Percentiles rank a stretch among this genome's conserved stretches.
phyloP scores from a whole-genome alignment of 2,113 vertebrate genomes.

The Mus pahari region DNA sequence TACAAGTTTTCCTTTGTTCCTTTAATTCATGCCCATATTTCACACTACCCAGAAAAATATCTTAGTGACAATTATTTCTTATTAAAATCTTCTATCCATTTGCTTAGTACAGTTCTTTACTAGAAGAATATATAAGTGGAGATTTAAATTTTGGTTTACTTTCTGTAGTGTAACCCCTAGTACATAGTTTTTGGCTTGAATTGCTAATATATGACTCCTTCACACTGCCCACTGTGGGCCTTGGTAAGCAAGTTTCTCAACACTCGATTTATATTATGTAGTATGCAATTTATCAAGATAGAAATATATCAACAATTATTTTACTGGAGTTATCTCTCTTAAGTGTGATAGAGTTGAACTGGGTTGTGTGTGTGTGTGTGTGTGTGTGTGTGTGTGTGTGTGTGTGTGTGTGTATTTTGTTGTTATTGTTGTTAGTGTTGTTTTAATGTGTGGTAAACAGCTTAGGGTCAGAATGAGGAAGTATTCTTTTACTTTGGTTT shows the following conservation, averaged over 20 bases:
- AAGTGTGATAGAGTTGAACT: not conserved
- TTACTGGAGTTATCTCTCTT: not conserved
- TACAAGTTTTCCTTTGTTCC: not conserved
- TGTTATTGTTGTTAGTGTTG: too few relatives aligned
- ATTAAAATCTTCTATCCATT: not conserved
- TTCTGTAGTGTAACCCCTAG: not conserved
- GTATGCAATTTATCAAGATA: not conserved
- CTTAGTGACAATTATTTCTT: conserved; percentile 20
- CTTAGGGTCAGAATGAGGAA: not conserved
- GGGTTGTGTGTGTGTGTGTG: not conserved
- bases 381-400: too few relatives aligned
- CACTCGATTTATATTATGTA: not conserved
- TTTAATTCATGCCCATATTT: conserved; percentile 18
- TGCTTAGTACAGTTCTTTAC: not conserved
- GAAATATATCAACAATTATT: not conserved
- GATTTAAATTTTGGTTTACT: not conserved
- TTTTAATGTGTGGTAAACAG: not conserved
- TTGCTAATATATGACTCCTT: not conserved
- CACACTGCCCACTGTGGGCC: not conserved
- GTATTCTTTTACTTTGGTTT: not conserved
- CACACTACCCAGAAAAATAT: not conserved
- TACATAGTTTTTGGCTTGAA: not conserved
- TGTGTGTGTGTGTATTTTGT: too few relatives aligned
- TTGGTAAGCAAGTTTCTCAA: not conserved
- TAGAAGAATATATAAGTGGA: not conserved